Conservation (phyloP, 64 coral and sea anemone species). For the Acropora tenuis region DNA sequence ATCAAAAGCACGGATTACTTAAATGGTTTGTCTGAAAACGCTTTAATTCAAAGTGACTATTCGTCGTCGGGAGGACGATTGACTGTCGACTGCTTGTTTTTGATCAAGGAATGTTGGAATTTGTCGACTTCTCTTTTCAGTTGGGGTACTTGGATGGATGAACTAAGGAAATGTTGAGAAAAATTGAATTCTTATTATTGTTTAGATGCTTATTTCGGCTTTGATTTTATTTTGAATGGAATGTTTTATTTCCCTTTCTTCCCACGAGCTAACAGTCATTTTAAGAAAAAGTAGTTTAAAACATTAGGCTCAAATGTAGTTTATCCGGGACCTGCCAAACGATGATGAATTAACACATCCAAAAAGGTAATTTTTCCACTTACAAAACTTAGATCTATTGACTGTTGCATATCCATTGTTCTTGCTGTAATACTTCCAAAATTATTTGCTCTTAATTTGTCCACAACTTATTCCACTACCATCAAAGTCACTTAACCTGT, state of each 20-base stretch:
- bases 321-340: no score
- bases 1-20: not conserved
- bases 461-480: no score
- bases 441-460: no score
- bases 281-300: no score
- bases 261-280: no score
- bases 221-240: not conserved
- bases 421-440: no score
- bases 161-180: conserved; percentile 2
- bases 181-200: conserved; percentile 13
- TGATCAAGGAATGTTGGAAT: not conserved
- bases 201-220: conserved; percentile 39
- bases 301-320: no score
- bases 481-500: no score
- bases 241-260: not conserved
- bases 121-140: not conserved
- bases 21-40: not conserved
- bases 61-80: not conserved
- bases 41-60: not conserved
- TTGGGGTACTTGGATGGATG: not conserved
- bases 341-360: no score
- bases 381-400: no score
- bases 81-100: not conserved
- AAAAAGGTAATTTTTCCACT: no score
- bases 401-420: no score